Conservation (phyloP, 1,140 invertebrate genomes). For the Camponotus floridanus region DNA sequence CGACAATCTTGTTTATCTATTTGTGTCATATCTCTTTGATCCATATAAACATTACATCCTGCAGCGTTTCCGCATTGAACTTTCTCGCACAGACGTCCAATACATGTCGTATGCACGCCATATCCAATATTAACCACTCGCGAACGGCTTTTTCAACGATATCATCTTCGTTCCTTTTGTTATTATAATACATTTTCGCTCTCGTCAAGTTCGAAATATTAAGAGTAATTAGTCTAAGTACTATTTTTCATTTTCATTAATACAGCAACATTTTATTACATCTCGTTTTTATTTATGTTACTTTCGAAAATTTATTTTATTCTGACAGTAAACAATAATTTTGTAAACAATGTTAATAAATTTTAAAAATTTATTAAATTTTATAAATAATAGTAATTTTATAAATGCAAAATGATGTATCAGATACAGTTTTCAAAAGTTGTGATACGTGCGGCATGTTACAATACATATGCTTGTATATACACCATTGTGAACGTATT, state of each 20-base stretch:
- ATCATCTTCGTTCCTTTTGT: background rate
- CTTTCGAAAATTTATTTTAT: background rate
- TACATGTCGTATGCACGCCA: background rate
- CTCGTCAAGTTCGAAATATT: background rate
- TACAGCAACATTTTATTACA: background rate
- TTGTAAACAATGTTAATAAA: background rate
- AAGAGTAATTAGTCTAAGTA: background rate
- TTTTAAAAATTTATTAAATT: no score
- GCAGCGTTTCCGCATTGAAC: background rate
- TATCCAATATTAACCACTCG: conserved; percentile 27
- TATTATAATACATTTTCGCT: conserved; percentile 11
- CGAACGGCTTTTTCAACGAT: background rate
- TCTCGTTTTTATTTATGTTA: background rate
- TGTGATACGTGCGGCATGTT: conserved; percentile 1
- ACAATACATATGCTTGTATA: conserved; percentile 28
- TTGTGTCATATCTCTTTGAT: conserved; percentile 37
- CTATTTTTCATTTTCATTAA: background rate
- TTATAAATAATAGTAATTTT: no score
- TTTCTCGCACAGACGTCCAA: background rate
- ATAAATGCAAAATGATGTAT: background rate
- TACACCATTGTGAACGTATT: conserved; percentile 38
- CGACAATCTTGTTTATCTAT: conserved; percentile 45
- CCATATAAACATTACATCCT: conserved; percentile 20
- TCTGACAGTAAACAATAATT: background rate
- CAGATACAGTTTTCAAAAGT: conserved; percentile 19